phyloP scores from a whole-genome alignment of 2,113 vertebrate genomes.

The Saccopteryx leptura region DNA sequence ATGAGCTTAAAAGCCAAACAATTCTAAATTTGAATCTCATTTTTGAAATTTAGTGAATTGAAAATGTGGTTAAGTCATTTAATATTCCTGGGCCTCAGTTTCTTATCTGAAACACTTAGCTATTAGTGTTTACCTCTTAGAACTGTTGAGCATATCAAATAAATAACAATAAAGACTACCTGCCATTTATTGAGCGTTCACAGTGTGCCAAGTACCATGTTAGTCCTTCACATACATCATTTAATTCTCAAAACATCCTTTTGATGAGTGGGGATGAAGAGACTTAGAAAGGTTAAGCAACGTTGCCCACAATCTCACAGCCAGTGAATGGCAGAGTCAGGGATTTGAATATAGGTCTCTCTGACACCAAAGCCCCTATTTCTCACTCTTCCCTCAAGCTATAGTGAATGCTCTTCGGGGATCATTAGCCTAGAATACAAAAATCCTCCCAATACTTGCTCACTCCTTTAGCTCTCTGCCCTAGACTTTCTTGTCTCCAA shows the following conservation, averaged over 20 bases:
- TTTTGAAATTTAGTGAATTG: neutral
- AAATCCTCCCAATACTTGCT: neutral
- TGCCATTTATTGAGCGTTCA: neutral
- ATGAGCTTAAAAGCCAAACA: neutral
- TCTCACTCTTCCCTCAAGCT: neutral
- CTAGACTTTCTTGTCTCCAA: neutral
- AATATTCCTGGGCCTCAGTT: neutral
- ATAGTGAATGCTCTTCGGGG: neutral
- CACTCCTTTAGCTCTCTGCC: neutral
- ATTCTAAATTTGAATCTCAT: neutral
- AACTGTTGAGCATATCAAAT: too few relatives aligned
- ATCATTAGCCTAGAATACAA: neutral
- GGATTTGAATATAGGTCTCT: neutral
- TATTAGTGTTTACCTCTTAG: neutral
- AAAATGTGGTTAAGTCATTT: neutral
- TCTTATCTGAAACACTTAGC: neutral
- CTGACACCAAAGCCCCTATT: too few relatives aligned
- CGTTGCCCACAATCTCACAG: neutral
- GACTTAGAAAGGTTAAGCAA: neutral
- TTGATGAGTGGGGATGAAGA: neutral
- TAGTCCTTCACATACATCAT: constrained; percentile 27
- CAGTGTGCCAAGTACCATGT: neutral
- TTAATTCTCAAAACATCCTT: neutral
- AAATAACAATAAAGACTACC: neutral
- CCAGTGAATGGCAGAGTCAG: neutral